Evolutionary conservation across 1,140 invertebrate species (phyloP), one percentile per base, ranked within the genome.

Genomic region (Charaxes varanes): DNA sequence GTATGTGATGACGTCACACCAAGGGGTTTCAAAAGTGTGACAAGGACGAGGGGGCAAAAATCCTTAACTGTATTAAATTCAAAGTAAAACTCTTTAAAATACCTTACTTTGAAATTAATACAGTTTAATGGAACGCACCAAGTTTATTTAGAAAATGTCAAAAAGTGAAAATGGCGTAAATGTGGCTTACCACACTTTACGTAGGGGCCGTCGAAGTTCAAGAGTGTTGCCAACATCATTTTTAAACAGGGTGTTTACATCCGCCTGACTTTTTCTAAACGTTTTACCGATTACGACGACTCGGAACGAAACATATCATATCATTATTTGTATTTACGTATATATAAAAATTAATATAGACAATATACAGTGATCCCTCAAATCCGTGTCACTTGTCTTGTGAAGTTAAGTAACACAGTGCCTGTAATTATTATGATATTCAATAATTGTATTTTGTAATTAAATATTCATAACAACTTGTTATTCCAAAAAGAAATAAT

Each of bases 261-360:
- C 60, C 60, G 55, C 52, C 56, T 62, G 40, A 46, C n/a, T 26
- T 59, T 62, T 62, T 59, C 34, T 55, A 62, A 31, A 48, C 27
- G 41, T n/a, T 58, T 53, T 62, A 62, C 53, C 47, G 42, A 49
- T 35, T 28, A 26, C 18, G 54, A 41, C 42, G 59, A 36, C 31
- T 52, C 32, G 44, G 56, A 60, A 58, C 53, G 49, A 57, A 52
- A 66, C 62, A 66, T 66, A 66, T 66, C 62, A 64, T 47, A 48
- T 36, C 47, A 43, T 27, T 49, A 48, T 41, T 48, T 52, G 23
- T 32, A n/a, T 52, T 52, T 45, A 36, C 28, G 41, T 12, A 23
- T 23, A 28, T 45, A 38, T 33, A 37, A 33, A 28, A 41, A 48
- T 31, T 44, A 53, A 47, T 30, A 19, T 47, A 49, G 51, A 44